Conservation (phyloP, 2,113 vertebrate genomes). For the Anser brachyrhynchus region DNA sequence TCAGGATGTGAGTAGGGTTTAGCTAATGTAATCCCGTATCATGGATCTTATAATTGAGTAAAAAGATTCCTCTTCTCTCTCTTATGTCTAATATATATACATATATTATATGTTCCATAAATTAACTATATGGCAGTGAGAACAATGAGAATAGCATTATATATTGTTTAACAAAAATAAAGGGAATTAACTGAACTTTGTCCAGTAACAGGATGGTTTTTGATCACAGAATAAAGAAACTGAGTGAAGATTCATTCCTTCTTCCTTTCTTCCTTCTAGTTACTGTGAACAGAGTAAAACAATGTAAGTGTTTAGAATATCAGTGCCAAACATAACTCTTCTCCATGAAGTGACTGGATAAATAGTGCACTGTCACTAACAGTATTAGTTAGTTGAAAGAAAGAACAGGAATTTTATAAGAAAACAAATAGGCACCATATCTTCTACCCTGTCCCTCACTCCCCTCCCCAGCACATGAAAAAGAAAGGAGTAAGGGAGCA, state of each 20-base stretch:
- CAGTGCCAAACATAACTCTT: not conserved
- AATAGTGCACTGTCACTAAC: not conserved
- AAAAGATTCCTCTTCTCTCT: not conserved
- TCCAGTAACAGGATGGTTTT: not conserved
- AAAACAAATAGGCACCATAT: not conserved
- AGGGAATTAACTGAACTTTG: not conserved
- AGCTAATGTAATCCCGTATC: slow-evolving; percentile 41
- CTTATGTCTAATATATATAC: not conserved
- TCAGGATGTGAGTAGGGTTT: slow-evolving; percentile 65
- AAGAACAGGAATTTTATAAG: not conserved
- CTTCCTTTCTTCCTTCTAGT: not conserved
- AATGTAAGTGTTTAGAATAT: not conserved
- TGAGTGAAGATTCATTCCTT: not conserved
- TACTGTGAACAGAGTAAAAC: not conserved
- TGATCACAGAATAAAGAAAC: not conserved
- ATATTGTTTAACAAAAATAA: not conserved
- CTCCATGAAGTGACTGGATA: not conserved
- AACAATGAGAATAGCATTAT: not conserved
- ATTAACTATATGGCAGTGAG: not conserved
- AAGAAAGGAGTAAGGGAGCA: not conserved
- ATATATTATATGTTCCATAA: not conserved
- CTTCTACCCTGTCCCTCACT: not conserved
- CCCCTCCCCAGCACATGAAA: not conserved
- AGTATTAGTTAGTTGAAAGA: not conserved
- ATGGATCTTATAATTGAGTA: not conserved